phyloP scores from a whole-genome alignment of 2,888 invertebrate genomes.

The Eudemis profundana region DNA sequence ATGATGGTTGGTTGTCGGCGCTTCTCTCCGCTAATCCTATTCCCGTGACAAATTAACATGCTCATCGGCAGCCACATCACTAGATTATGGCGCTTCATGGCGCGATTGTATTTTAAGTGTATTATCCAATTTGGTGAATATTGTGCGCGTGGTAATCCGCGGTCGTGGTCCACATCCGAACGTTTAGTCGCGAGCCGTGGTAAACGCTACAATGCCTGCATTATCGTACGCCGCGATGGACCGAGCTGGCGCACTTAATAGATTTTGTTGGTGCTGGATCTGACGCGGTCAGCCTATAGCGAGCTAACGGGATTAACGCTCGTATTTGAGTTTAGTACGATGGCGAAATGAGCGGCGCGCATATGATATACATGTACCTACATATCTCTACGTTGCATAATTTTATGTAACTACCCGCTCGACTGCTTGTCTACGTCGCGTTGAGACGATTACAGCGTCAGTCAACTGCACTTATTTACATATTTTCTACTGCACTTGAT shows the following conservation, averaged over 20 bases:
- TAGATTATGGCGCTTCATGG: constrained; percentile 82
- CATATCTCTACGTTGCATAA: constrained; percentile 46
- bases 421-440: constrained; percentile 36
- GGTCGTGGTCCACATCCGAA: constrained; percentile 70
- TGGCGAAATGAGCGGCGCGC: constrained; percentile 62
- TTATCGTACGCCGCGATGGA: constrained; percentile 74
- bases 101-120: constrained; percentile 88
- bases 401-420: constrained; percentile 48
- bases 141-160: constrained; percentile 84
- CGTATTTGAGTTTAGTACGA: constrained; percentile 72
- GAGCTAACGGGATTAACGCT: constrained; percentile 79
- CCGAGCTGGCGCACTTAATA: constrained; percentile 81
- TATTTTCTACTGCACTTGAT: neutral
- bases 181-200: constrained; percentile 69
- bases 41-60: constrained; percentile 84
- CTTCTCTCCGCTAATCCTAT: constrained; percentile 74
- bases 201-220: constrained; percentile 70
- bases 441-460: constrained; percentile 13
- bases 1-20: constrained; percentile 60
- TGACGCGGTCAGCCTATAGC: constrained; percentile 74
- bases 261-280: constrained; percentile 77
- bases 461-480: constrained; percentile 12
- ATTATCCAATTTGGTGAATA: constrained; percentile 87
- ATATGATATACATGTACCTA: constrained; percentile 54
- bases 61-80: constrained; percentile 83